These are phyloP conservation scores for Malacoraja senta DNA, from an alignment of 2,797 vertebrate genomes.

Conservation along the genomic window DNA sequence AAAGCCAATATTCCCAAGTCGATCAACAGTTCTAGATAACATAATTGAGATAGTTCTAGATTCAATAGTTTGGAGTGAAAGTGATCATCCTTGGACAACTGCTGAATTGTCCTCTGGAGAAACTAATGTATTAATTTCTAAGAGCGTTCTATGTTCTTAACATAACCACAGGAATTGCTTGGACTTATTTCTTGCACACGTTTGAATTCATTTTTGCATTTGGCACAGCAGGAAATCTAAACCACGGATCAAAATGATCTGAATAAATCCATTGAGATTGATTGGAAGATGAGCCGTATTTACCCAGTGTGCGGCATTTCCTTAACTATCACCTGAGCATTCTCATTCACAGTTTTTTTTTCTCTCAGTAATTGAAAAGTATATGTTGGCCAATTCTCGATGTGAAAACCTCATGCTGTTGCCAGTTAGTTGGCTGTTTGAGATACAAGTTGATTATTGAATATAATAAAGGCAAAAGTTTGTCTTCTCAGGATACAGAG, in stretches of 20 bases:
- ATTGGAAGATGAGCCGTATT: constrained; percentile 51
- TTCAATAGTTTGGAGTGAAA: background rate
- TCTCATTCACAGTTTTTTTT: constrained; percentile 36
- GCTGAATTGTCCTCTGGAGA: background rate
- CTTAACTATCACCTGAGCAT: constrained; percentile 44
- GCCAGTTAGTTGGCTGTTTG: background rate
- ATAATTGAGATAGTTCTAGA: background rate
- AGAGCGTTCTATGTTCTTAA: background rate
- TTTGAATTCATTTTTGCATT: constrained; percentile 10
- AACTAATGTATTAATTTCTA: background rate
- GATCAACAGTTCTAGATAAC: background rate
- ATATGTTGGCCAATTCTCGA: background rate
- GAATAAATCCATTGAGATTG: constrained; percentile 55
- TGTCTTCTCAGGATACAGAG: background rate
- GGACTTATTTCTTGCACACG: background rate
- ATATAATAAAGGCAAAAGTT: background rate
- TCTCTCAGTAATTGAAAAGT: constrained; percentile 39
- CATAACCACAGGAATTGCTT: background rate
- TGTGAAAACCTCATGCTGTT: constrained; percentile 35
- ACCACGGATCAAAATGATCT: constrained; percentile 49
- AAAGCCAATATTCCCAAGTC: background rate
- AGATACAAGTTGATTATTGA: background rate
- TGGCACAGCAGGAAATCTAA: constrained; percentile 41
- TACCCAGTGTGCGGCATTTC: constrained; percentile 54
- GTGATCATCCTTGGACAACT: background rate